phyloP scores from a whole-genome alignment of 2,888 invertebrate genomes.

The Tiliacea citrago region DNA sequence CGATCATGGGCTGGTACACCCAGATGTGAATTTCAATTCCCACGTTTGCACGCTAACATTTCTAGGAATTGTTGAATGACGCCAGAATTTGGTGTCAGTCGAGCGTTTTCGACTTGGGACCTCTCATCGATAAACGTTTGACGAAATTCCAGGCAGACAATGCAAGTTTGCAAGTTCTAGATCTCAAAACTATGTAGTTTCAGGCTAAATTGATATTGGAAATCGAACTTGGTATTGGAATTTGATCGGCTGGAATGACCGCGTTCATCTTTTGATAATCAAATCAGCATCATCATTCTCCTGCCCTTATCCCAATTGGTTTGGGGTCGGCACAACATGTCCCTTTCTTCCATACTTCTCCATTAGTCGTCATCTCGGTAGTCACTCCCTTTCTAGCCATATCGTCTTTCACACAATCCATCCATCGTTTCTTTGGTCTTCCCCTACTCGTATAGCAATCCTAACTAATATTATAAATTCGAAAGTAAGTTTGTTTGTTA shows the following conservation, averaged over 20 bases:
- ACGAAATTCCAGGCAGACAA: slow-evolving; percentile 46
- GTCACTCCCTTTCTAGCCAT: too few species aligned
- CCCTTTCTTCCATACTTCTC: too few species aligned
- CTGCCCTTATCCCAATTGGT: too few species aligned
- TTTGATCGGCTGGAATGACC: slow-evolving; percentile 26
- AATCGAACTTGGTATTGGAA: slow-evolving; percentile 29
- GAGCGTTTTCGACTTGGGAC: slow-evolving; percentile 23
- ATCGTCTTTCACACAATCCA: too few species aligned
- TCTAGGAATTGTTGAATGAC: slow-evolving; percentile 1
- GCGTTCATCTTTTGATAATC: slow-evolving; percentile 19
- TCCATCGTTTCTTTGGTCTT: too few species aligned
- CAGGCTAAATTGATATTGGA: slow-evolving; percentile 39
- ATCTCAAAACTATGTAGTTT: slow-evolving; percentile 52
- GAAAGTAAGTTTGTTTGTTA: too few species aligned
- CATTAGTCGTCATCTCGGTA: too few species aligned
- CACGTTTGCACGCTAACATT: background rate
- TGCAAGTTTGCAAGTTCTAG: slow-evolving; percentile 38
- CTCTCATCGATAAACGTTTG: slow-evolving; percentile 42
- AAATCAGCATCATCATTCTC: too few species aligned
- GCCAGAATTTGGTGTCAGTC: slow-evolving; percentile 26
- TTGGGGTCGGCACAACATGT: too few species aligned
- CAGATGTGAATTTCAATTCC: background rate
- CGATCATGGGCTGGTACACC: too few species aligned
- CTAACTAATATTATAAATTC: too few species aligned
- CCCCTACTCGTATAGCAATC: too few species aligned